A percentile compares a stretch with the other conserved stretches of the same genome.
These are phyloP conservation scores for Rhimphoctona megacephalus DNA, from an alignment of 2,888 invertebrate genomes.

Conservation along the genomic window DNA sequence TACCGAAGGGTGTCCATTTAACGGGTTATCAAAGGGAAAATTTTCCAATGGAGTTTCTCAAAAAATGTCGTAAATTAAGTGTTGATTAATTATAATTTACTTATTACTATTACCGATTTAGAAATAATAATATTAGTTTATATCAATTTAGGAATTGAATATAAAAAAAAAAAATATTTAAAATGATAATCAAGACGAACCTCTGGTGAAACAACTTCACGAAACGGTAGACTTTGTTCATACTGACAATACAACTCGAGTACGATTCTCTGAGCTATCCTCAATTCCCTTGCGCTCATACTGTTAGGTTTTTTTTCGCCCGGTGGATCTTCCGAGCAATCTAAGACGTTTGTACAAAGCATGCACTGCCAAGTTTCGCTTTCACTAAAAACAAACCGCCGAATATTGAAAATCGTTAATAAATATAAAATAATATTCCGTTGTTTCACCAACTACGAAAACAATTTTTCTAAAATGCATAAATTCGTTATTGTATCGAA, in stretches of 20 bases:
- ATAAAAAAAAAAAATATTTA: not conserved
- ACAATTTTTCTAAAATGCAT: not conserved
- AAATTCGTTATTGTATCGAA: too few species aligned
- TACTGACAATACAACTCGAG: slow-evolving; percentile 97
- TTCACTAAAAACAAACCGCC: slow-evolving; percentile 86
- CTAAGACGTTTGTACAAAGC: slow-evolving; percentile 93
- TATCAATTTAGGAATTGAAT: too few species aligned
- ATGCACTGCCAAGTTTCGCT: slow-evolving; percentile 97
- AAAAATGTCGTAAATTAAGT: too few species aligned
- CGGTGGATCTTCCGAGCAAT: slow-evolving; percentile 86
- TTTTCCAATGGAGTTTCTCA: not conserved
- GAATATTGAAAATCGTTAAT: not conserved
- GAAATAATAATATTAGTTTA: too few species aligned
- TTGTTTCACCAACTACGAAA: not conserved
- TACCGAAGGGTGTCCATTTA: too few species aligned
- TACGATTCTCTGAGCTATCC: slow-evolving; percentile 93
- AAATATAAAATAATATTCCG: not conserved
- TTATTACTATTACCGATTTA: too few species aligned
- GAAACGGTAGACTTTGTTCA: slow-evolving; percentile 94
- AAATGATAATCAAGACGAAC: slow-evolving; percentile 85
- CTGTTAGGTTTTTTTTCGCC: slow-evolving; percentile 85
- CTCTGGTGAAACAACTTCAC: slow-evolving; percentile 92
- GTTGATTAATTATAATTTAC: too few species aligned
- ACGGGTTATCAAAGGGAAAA: not conserved
- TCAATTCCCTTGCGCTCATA: slow-evolving; percentile 88